Conservation (phyloP, 2,888 invertebrate genomes). For the Luperina testacea region DNA sequence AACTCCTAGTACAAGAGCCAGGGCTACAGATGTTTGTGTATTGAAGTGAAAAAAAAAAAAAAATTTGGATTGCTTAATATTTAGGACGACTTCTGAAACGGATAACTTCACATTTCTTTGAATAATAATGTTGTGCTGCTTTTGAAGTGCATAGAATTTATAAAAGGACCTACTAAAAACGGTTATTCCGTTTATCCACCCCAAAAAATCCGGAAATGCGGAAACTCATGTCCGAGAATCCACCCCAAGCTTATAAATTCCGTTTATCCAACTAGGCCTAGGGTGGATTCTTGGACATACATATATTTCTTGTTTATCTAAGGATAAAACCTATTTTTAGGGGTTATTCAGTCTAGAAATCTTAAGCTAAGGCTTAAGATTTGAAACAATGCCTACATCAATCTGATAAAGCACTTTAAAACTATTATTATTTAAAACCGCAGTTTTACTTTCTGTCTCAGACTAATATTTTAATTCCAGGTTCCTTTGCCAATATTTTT, state of each 20-base stretch:
- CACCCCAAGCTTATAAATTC: too few relatives aligned
- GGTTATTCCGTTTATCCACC: too few relatives aligned
- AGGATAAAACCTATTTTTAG: too few relatives aligned
- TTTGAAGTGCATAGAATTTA: background rate
- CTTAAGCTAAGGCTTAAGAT: background rate
- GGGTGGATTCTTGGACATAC: too few relatives aligned
- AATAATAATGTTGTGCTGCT: background rate
- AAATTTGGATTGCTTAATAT: background rate
- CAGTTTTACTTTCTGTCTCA: background rate
- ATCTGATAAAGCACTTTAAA: background rate
- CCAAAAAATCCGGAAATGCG: too few relatives aligned
- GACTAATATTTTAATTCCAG: background rate
- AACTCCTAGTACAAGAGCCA: background rate
- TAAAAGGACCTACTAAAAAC: background rate
- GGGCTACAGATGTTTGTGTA: background rate
- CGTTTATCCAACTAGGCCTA: too few relatives aligned
- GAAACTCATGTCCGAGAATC: too few relatives aligned
- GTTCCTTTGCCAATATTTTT: background rate
- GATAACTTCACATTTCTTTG: background rate
- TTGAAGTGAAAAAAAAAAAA: too few relatives aligned
- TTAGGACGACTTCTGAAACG: background rate
- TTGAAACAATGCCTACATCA: background rate
- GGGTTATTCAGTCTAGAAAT: too few relatives aligned
- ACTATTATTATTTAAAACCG: background rate
- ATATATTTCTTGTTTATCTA: too few relatives aligned